phyloP scores from a whole-genome alignment of 2,888 invertebrate genomes.

The Gymnoscelis rufifasciata region DNA sequence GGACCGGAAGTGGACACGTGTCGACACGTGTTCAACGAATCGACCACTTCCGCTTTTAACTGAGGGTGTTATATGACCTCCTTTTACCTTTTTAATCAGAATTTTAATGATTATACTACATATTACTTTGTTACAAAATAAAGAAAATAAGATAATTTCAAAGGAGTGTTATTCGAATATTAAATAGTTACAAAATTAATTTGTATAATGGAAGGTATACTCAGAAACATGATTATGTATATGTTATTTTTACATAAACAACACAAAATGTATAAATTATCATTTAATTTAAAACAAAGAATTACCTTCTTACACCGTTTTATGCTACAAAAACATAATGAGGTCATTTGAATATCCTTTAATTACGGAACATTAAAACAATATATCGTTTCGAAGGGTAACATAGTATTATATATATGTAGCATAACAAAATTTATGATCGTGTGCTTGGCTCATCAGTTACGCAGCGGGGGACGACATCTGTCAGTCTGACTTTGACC shows the following conservation, averaged over 20 bases:
- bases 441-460: slow-evolving; percentile 55
- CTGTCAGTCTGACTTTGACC: slow-evolving; percentile 52
- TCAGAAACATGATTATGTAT: no score
- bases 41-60: slow-evolving; percentile 62
- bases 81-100: slow-evolving; percentile 15
- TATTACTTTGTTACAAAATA: no score
- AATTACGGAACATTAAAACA: slow-evolving; percentile 10
- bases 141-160: no score
- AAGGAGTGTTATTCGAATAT: no score
- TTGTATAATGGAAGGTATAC: no score
- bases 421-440: slow-evolving; percentile 48
- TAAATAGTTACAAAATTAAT: background rate
- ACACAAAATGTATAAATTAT: no score
- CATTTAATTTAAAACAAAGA: no score
- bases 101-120: slow-evolving; percentile 8
- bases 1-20: slow-evolving; percentile 68
- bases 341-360: no score
- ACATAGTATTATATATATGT: slow-evolving; percentile 46
- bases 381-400: slow-evolving; percentile 28
- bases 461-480: slow-evolving; percentile 71
- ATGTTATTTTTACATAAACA: no score
- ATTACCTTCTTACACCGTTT: no score
- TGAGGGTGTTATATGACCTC: slow-evolving; percentile 26
- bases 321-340: no score
- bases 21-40: slow-evolving; percentile 66